Conservation (phyloP, 2,888 invertebrate species). For the Bursaphelenchus okinawaensis region DNA sequence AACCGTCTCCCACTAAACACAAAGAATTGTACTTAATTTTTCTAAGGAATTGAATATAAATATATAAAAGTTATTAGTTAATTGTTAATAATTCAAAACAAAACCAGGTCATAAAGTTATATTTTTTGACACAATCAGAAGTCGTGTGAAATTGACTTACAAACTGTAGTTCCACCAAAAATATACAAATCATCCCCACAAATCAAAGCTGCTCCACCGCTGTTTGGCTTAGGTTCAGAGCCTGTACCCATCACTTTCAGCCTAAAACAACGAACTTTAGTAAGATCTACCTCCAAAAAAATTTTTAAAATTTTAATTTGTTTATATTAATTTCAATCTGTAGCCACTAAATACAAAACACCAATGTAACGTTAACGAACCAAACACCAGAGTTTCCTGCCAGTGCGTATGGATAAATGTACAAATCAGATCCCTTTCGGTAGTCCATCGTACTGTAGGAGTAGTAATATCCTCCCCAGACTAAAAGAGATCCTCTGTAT, state of each 20-base stretch:
- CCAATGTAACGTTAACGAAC: neutral
- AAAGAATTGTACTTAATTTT: neutral
- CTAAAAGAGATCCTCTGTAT: constrained; percentile 17
- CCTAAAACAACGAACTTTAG: constrained; percentile 7
- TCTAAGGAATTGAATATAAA: too few relatives aligned
- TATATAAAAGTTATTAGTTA: too few relatives aligned
- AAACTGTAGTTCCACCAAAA: constrained; percentile 20
- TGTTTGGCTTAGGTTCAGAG: constrained; percentile 5
- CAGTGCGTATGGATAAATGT: constrained; percentile 12
- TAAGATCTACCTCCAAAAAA: too few relatives aligned
- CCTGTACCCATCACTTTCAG: constrained; percentile 3
- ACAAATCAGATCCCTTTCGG: constrained; percentile 3
- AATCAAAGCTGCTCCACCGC: constrained; percentile 22
- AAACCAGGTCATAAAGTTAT: too few relatives aligned
- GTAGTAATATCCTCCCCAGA: constrained; percentile 18
- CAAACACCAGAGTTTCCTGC: constrained; percentile 8
- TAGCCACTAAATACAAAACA: neutral
- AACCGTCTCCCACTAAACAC: neutral
- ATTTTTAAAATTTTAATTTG: too few relatives aligned
- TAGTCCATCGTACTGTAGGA: constrained; percentile 1
- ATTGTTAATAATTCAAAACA: too few relatives aligned
- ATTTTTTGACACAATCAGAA: too few relatives aligned
- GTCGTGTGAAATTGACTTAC: constrained; percentile 1
- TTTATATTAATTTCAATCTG: too few relatives aligned
- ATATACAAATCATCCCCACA: constrained; percentile 15